Evolutionary conservation across 2,888 invertebrate genomes (phyloP).

Genomic region (Amphiduros pacificus): DNA sequence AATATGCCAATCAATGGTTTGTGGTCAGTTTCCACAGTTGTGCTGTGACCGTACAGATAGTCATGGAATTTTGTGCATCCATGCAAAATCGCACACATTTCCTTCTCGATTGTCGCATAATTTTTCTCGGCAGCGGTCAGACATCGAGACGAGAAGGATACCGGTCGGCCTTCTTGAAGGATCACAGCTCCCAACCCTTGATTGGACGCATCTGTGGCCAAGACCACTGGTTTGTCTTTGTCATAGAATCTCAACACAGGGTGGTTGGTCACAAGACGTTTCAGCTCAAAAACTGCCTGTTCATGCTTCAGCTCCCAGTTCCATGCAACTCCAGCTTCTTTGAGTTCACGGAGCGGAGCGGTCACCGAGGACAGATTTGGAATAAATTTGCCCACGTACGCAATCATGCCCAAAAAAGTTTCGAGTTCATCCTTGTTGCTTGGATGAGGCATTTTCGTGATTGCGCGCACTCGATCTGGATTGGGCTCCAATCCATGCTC

Average conservation of each 20-base stretch:
- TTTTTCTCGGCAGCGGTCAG: conserved; percentile 15
- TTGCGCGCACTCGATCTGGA: not conserved
- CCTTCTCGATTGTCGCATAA: conserved; percentile 25
- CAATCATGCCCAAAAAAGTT: conserved; percentile 28
- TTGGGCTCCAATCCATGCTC: not conserved
- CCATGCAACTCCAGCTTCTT: not conserved
- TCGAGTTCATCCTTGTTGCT: conserved; percentile 13
- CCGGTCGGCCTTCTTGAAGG: conserved; percentile 22
- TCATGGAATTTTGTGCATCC: not conserved
- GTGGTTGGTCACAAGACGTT: not conserved
- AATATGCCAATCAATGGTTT: conserved; percentile 21
- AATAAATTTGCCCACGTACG: conserved; percentile 23
- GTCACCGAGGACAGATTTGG: conserved; percentile 20
- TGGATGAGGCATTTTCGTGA: conserved; percentile 1
- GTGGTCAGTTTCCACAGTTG: conserved; percentile 25
- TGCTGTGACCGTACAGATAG: conserved; percentile 1
- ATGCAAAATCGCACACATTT: conserved; percentile 13
- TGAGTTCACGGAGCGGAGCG: conserved; percentile 7
- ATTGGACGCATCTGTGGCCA: conserved; percentile 2
- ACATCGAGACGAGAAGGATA: conserved; percentile 17
- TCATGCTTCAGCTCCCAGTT: conserved; percentile 3
- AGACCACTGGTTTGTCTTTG: not conserved
- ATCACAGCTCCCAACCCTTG: conserved; percentile 17
- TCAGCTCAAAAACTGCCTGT: not conserved
- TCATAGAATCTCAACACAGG: conserved; percentile 20